Conservation (phyloP, 1,140 invertebrate species). For the Drosophila nigromelanica region DNA sequence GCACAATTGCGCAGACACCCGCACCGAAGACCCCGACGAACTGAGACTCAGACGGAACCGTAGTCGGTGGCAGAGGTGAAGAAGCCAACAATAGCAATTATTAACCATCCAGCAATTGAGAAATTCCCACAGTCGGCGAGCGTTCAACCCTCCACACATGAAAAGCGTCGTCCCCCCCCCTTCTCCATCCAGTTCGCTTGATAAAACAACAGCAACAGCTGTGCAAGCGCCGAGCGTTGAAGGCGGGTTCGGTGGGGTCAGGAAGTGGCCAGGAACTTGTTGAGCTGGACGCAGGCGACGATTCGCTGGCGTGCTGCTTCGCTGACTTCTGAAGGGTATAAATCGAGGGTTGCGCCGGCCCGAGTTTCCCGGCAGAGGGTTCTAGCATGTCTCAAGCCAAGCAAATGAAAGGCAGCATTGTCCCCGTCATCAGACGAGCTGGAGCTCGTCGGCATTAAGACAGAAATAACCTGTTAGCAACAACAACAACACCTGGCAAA, state of each 20-base stretch:
- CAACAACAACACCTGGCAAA: constrained; percentile 23
- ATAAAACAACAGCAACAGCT: constrained; percentile 68
- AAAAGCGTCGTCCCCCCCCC: constrained; percentile 9
- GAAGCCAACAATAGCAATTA: constrained; percentile 82
- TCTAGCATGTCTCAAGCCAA: constrained; percentile 43
- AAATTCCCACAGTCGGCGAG: constrained; percentile 73
- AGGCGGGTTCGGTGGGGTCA: background rate
- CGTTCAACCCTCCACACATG: constrained; percentile 51
- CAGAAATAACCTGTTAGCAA: constrained; percentile 67
- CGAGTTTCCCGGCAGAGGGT: constrained; percentile 6
- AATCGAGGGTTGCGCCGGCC: constrained; percentile 10
- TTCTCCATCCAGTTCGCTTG: background rate
- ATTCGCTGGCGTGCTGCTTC: constrained; percentile 53
- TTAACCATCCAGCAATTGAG: constrained; percentile 80
- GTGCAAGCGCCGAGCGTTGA: constrained; percentile 60
- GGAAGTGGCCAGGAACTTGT: constrained; percentile 60
- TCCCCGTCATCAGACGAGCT: constrained; percentile 11
- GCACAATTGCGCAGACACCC: constrained; percentile 74
- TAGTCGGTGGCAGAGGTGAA: constrained; percentile 54
- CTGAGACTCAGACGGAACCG: background rate
- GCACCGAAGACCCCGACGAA: background rate
- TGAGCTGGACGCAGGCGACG: constrained; percentile 55
- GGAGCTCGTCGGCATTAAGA: background rate
- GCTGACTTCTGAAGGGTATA: constrained; percentile 52
- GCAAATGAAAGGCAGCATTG: background rate